Base-by-base conservation (phyloP, 2,113 vertebrate genomes). In the Myocastor coypus region DNA sequence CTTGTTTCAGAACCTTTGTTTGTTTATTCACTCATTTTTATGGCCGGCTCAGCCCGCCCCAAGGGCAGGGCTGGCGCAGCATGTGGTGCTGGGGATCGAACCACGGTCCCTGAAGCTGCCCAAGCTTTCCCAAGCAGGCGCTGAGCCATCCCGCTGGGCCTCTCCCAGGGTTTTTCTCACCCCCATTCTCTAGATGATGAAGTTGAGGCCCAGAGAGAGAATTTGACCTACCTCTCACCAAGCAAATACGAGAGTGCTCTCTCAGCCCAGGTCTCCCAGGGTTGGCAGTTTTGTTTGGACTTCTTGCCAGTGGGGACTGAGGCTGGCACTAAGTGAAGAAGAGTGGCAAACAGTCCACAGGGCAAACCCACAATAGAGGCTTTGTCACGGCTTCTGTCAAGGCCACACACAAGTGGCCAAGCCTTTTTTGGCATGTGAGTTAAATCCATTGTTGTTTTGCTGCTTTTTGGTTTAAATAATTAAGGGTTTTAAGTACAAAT, bases 401-500 rank as follows among this genome's bases (percentile, higher is more conserved):
- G 46, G 46, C 68, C 55, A 9, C 52, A 68, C 42, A 37, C 46
- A 82, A 71, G 59, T 64, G 28, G 88, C 8, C 71, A 59, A 83
- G 69, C 40, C 64, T 83, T 85, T 85, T 81, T 83, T 85, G 86
- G 50, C 83, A 46, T 52, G 28, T 9, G 4, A 57, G n/a, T 88
- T 91, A 85, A 83, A 91, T 61, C 83, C 17, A 42, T 86, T 94
- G n/a, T 92, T 61, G 34, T 80, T 91, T 46, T 55, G n/a, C 73
- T 87, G 26, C 71, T 85, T 92, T 92, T 80, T 63, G 61, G 42
- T 28, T 86, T 87, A 87, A 94, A 64, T 95, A 94, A 83, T 96
- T 94, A 95, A 81, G 68, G 63, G 52, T 91, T 81, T 95, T 94
- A 94, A 77, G 37, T 68, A 95, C 78, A 91, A 88, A 91, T 92